These are phyloP conservation scores for Bombyx mandarina DNA, from an alignment of 1,140 invertebrate genomes.

Conservation along the genomic window DNA sequence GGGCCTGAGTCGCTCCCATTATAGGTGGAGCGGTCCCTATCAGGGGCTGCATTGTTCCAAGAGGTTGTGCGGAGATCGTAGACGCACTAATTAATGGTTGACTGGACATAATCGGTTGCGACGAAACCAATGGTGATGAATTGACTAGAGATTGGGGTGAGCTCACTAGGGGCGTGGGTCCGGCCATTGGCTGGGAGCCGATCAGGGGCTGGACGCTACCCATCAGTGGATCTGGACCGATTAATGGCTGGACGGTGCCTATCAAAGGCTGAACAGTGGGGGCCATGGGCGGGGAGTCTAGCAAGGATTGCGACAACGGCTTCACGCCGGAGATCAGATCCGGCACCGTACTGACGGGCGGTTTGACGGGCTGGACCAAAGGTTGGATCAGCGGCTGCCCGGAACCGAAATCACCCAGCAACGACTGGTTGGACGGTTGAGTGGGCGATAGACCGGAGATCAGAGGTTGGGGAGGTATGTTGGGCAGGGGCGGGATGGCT, in stretches of 20 bases:
- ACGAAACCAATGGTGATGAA: conserved; percentile 20
- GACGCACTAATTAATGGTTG: conserved; percentile 15
- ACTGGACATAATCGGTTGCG: conserved; percentile 14
- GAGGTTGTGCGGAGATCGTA: conserved; percentile 19
- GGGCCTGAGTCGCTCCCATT: neutral
- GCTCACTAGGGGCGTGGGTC: neutral
- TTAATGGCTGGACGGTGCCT: conserved; percentile 11
- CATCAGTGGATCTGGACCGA: conserved; percentile 5
- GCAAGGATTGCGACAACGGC: conserved; percentile 25
- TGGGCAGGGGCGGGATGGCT: conserved; percentile 51
- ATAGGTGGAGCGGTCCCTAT: neutral
- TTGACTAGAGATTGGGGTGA: conserved; percentile 2
- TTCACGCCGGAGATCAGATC: conserved; percentile 58
- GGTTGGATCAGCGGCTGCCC: conserved; percentile 19
- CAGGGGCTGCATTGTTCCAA: neutral
- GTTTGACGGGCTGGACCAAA: conserved; percentile 29
- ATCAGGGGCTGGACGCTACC: neutral
- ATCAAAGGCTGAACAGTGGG: conserved; percentile 22
- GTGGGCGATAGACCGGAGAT: conserved; percentile 26
- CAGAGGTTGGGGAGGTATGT: conserved; percentile 32
- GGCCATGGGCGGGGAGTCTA: conserved; percentile 17
- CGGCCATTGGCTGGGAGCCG: conserved; percentile 16
- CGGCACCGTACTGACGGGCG: conserved; percentile 27
- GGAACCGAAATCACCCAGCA: conserved; percentile 26
- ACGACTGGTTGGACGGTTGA: conserved; percentile 26